phyloP scores from a whole-genome alignment of 2,888 invertebrate genomes.

The Leptothorax acervorum region DNA sequence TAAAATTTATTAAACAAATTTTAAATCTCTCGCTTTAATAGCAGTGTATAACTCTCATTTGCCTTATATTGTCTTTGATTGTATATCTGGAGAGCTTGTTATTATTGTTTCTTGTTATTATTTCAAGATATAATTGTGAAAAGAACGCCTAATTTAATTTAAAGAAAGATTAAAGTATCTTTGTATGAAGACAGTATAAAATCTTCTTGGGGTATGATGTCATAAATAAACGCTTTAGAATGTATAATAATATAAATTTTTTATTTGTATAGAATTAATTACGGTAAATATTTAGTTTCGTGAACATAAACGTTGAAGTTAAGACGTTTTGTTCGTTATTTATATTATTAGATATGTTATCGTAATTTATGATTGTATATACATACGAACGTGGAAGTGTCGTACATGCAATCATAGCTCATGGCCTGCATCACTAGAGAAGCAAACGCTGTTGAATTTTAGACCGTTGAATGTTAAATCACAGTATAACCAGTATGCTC shows the following conservation, averaged over 20 bases:
- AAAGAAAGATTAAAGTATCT: not conserved
- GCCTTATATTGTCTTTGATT: too few relatives aligned
- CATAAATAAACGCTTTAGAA: not conserved
- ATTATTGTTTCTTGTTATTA: too few relatives aligned
- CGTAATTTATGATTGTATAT: not conserved
- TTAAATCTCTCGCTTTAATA: too few relatives aligned
- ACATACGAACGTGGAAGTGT: not conserved
- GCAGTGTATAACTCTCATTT: too few relatives aligned
- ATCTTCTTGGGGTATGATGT: not conserved
- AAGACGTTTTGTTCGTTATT: not conserved
- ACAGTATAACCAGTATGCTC: too few relatives aligned
- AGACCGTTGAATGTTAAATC: too few relatives aligned
- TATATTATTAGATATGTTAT: not conserved
- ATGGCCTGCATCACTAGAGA: slow-evolving; percentile 7
- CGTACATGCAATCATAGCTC: not conserved
- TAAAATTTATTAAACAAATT: too few relatives aligned
- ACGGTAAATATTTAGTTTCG: not conserved
- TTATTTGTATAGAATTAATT: not conserved
- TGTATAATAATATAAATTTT: not conserved
- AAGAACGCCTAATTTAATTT: not conserved
- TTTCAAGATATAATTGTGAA: not conserved
- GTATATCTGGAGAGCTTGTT: too few relatives aligned
- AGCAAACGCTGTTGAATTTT: slow-evolving; percentile 43
- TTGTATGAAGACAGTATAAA: not conserved
- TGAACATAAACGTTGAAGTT: not conserved